Base-by-base conservation (phyloP, 2,797 vertebrate species). In the Poeciliopsis presidionis region DNA sequence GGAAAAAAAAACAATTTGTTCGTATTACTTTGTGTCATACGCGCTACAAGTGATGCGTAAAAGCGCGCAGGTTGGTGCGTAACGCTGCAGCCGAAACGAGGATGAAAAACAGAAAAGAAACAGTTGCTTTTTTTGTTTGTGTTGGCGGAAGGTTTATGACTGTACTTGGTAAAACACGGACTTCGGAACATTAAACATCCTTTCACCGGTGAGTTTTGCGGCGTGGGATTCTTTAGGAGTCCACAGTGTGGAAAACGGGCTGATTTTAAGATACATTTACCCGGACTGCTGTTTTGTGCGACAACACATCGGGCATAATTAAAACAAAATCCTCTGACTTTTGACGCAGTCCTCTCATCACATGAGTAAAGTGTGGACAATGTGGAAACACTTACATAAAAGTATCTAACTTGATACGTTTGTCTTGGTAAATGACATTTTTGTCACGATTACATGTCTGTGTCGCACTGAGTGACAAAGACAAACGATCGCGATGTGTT, bases 51-150 rank as follows among this genome's bases (percentile, higher is more conserved):
- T 13, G 72, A 25, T 77, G 89, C 88, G 85, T 82, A 86, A 90
- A 87, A 63, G 57, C 84, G 81, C 87, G 0, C 77, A 0, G 73
- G 33, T 67, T 80, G 25, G 33, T 69, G 86, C 78, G 81, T 53
- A 72, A 72, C 4, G 74, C 57, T 45, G 59, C 0, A 0, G 2
- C n/a, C 47, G 61, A 78, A 70, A 11, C 4, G 1, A 63, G 30
- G 59, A 43, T 14, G 4, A 22, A 47, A 2, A 77, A 57, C 39
- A 53, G n/a, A 9, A 5, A 57, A 30, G 55, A 57, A 57, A 28
- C 12, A 57, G 4, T 28, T 14, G 25, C 55, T 33, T 63, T 7
- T 3, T 39, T 16, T 65, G 33, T 39, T 65, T 65, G 61, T 39
- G 18, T 20, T 67, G 20, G 12, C 9, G 36, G 20, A 25, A 41